Evolutionary conservation across 92 coral and sea anemone species (phyloP).

Genomic region (Hydrozoanthus gracilis): DNA sequence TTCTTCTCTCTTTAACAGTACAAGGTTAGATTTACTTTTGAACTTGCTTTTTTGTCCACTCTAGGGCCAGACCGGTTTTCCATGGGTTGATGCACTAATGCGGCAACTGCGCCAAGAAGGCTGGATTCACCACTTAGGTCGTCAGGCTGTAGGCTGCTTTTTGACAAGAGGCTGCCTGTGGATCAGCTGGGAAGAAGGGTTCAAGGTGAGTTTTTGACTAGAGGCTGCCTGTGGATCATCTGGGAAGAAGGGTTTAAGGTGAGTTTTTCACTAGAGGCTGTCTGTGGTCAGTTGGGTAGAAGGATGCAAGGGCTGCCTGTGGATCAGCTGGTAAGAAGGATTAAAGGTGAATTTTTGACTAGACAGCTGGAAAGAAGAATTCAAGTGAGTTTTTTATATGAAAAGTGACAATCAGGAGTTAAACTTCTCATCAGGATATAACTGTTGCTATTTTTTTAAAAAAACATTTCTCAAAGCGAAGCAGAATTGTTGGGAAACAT

Average conservation of each 20-base stretch:
- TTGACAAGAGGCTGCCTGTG: conserved; percentile 95
- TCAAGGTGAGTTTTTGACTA: conserved; percentile 86
- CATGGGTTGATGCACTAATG: conserved; percentile 96
- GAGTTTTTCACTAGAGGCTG: neutral
- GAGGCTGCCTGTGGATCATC: too few species aligned
- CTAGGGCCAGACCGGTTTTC: conserved; percentile 91
- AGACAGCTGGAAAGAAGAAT: too few species aligned
- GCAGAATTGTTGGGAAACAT: neutral
- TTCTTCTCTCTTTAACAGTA: too few species aligned
- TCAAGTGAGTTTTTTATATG: neutral
- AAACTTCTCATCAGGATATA: too few species aligned
- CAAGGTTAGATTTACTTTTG: neutral
- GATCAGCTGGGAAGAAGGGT: conserved; percentile 97
- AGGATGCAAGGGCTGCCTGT: conserved; percentile 41
- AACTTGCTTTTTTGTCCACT: neutral
- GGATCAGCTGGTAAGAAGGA: too few species aligned
- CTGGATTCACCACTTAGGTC: conserved; percentile 91
- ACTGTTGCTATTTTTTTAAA: neutral
- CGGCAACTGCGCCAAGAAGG: conserved; percentile 86
- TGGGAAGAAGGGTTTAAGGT: conserved; percentile 69
- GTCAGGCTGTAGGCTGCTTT: conserved; percentile 89
- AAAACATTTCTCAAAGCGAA: neutral
- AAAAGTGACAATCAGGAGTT: too few species aligned
- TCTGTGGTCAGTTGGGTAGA: too few species aligned
- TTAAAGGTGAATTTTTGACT: neutral